phyloP scores from a whole-genome alignment of 1,140 invertebrate genomes.

The Vanessa tameamea region DNA sequence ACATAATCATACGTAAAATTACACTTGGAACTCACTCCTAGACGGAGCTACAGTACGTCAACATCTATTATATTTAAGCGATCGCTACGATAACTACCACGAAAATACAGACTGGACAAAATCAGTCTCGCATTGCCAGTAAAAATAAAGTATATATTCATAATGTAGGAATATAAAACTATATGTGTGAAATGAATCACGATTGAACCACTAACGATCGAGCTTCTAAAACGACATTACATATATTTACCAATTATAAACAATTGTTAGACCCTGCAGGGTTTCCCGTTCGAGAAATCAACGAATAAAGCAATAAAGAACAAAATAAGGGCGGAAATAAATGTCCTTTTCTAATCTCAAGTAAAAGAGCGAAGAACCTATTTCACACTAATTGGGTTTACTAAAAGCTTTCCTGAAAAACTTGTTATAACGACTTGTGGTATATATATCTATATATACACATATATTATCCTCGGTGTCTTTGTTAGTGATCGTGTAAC shows the following conservation, averaged over 20 bases:
- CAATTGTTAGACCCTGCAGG: conserved; percentile 15
- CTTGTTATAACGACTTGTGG: conserved; percentile 43
- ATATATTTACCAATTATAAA: neutral
- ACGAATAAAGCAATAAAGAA: conserved; percentile 43
- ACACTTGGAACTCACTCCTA: too few species aligned
- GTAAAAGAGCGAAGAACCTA: conserved; percentile 40
- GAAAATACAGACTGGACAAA: too few species aligned
- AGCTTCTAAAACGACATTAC: neutral
- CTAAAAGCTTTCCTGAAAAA: conserved; percentile 50
- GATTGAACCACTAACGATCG: too few species aligned
- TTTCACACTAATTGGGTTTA: conserved; percentile 57
- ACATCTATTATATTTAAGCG: too few species aligned
- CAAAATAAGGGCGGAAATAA: conserved; percentile 44
- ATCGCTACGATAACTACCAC: too few species aligned
- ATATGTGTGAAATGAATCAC: too few species aligned
- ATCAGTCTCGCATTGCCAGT: too few species aligned
- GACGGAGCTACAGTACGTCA: too few species aligned
- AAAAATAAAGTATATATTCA: too few species aligned
- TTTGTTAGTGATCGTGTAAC: neutral
- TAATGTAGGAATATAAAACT: too few species aligned
- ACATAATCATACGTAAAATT: too few species aligned
- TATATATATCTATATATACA: neutral
- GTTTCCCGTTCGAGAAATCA: conserved; percentile 9
- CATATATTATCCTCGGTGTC: neutral
- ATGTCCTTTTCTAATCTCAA: conserved; percentile 48